phyloP scores from a whole-genome alignment of 1,140 invertebrate species.

The Drosophila arawakana region DNA sequence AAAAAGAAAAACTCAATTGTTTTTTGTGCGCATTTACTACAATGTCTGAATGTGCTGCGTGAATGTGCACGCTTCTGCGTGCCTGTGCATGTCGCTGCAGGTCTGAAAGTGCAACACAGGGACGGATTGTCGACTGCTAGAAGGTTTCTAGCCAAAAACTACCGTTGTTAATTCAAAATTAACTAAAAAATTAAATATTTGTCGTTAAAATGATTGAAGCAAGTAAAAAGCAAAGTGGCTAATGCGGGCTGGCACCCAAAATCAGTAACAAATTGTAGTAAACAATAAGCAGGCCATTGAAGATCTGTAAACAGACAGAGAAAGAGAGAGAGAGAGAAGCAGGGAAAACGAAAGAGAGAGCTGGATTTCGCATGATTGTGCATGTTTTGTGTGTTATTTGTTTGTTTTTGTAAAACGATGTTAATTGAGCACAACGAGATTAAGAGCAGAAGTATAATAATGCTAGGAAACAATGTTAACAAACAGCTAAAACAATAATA shows the following conservation, averaged over 20 bases:
- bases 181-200: constrained; percentile 3
- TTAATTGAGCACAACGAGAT: constrained; percentile 47
- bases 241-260: constrained; percentile 31
- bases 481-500: constrained; percentile 36
- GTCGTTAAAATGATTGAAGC: not conserved
- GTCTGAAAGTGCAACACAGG: constrained; percentile 13
- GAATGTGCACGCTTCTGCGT: constrained; percentile 2
- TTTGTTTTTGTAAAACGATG: constrained; percentile 15
- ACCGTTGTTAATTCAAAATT: not conserved
- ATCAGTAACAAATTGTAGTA: no score
- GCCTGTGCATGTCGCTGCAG: constrained; percentile 15
- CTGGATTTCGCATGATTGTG: not conserved
- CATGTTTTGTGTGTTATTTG: constrained; percentile 21
- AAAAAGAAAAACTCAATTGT: not conserved
- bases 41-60: constrained; percentile 33
- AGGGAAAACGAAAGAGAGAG: no score
- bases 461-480: constrained; percentile 31
- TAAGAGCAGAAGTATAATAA: constrained; percentile 24
- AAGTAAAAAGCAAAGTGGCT: not conserved
- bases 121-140: no score
- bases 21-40: constrained; percentile 56
- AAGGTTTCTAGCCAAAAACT: not conserved
- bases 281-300: not conserved
- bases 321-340: no score
- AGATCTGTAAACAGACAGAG: constrained; percentile 13